Evolutionary conservation across 2,797 vertebrate genomes (phyloP).

Genomic region (Craterocephalus amniculus): DNA sequence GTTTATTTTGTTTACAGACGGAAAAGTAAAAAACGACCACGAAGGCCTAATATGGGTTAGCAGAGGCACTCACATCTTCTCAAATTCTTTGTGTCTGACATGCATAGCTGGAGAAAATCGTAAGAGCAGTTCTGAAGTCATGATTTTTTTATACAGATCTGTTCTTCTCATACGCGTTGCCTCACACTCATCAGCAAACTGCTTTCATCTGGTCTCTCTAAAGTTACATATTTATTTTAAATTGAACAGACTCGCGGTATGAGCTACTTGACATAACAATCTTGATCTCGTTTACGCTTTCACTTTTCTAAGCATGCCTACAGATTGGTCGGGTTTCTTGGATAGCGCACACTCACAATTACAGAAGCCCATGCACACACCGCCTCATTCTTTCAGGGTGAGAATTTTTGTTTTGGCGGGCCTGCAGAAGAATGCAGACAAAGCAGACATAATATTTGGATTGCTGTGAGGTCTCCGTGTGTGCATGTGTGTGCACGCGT

Average conservation of each 20-base stretch:
- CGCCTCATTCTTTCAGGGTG: constrained; percentile 73
- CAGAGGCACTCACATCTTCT: constrained; percentile 15
- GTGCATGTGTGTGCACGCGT: constrained; percentile 26
- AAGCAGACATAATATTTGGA: constrained; percentile 90
- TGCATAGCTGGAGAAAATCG: constrained; percentile 19
- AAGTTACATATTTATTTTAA: constrained; percentile 17
- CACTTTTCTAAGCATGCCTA: constrained; percentile 48
- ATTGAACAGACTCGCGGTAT: constrained; percentile 24
- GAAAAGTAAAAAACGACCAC: not conserved
- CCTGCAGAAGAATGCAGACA: constrained; percentile 82
- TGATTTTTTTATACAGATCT: constrained; percentile 20
- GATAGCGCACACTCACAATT: constrained; percentile 38
- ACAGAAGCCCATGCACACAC: constrained; percentile 51
- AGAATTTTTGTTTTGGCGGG: constrained; percentile 87
- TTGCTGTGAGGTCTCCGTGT: constrained; percentile 78
- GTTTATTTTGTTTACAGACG: not conserved
- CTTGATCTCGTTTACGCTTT: constrained; percentile 55
- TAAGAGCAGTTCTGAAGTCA: constrained; percentile 4
- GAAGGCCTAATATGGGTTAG: constrained; percentile 15
- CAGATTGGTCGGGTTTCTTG: constrained; percentile 45
- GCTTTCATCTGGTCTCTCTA: constrained; percentile 10
- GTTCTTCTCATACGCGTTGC: constrained; percentile 2
- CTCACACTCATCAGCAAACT: constrained; percentile 13
- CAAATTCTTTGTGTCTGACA: constrained; percentile 22
- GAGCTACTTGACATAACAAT: constrained; percentile 41